These are phyloP conservation scores for Drosophila atripex DNA, from an alignment of 2,888 invertebrate genomes.

Conservation along the genomic window DNA sequence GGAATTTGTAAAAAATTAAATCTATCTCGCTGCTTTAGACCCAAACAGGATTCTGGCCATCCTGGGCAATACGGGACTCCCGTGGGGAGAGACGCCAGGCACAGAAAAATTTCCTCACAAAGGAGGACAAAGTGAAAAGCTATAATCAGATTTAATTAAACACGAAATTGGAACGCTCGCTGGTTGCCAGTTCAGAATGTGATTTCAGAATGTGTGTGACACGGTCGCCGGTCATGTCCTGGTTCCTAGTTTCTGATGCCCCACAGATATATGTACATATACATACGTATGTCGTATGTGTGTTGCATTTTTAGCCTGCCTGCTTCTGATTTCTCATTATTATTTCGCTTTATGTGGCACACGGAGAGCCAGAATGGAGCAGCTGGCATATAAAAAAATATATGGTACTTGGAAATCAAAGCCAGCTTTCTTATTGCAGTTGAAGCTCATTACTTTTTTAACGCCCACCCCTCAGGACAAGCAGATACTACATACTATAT, in stretches of 20 bases:
- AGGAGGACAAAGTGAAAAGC: conserved; percentile 56
- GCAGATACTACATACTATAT: neutral
- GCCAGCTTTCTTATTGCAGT: conserved; percentile 62
- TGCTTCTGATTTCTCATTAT: conserved; percentile 69
- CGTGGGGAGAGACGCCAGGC: conserved; percentile 25
- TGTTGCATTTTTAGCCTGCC: conserved; percentile 45
- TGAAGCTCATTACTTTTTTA: conserved; percentile 63
- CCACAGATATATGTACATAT: neutral
- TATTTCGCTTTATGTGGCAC: conserved; percentile 73
- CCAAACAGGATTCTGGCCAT: no score
- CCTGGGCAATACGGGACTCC: neutral
- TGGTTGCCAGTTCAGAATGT: conserved; percentile 54
- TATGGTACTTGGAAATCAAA: conserved; percentile 27
- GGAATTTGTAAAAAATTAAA: conserved; percentile 30
- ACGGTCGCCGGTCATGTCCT: conserved; percentile 56
- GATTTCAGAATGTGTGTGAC: conserved; percentile 58
- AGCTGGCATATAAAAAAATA: conserved; percentile 55
- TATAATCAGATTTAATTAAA: conserved; percentile 79
- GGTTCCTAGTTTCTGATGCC: conserved; percentile 13
- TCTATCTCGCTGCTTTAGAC: neutral
- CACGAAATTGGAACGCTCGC: conserved; percentile 72
- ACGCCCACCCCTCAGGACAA: conserved; percentile 31
- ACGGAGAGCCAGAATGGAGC: conserved; percentile 20
- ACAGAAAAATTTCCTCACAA: conserved; percentile 34
- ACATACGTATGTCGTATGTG: conserved; percentile 41